Evolutionary conservation across 1,140 invertebrate species (phyloP).

Genomic region (Choristoneura fumiferana): DNA sequence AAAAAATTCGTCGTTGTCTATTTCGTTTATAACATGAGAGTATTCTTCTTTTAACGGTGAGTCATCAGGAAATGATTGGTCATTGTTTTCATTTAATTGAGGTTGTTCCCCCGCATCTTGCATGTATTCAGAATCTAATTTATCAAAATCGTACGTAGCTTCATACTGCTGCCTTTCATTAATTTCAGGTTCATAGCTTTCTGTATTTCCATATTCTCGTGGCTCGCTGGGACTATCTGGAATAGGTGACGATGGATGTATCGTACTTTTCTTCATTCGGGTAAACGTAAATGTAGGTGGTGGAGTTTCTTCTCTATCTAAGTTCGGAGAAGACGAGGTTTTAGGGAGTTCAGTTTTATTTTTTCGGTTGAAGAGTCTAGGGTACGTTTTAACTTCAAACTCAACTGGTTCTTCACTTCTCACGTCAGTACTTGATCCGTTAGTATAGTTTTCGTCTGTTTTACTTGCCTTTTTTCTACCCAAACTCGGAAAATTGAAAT

Average conservation of each 20-base stretch:
- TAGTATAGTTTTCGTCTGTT: slow-evolving; percentile 61
- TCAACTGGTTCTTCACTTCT: slow-evolving; percentile 77
- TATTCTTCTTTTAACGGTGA: slow-evolving; percentile 67
- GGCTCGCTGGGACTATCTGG: slow-evolving; percentile 59
- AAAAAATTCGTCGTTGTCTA: slow-evolving; percentile 92
- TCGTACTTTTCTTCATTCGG: slow-evolving; percentile 52
- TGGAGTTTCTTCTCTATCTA: slow-evolving; percentile 74
- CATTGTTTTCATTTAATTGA: slow-evolving; percentile 32
- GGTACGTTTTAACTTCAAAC: slow-evolving; percentile 88
- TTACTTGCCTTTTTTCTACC: slow-evolving; percentile 53
- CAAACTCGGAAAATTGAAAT: slow-evolving; percentile 77
- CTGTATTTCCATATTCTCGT: slow-evolving; percentile 60
- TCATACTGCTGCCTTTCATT: slow-evolving; percentile 49
- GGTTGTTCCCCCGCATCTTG: slow-evolving; percentile 42
- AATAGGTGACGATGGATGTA: slow-evolving; percentile 39
- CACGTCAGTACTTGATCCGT: slow-evolving; percentile 67
- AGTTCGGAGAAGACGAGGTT: slow-evolving; percentile 66
- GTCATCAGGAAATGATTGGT: slow-evolving; percentile 41
- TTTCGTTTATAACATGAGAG: slow-evolving; percentile 86
- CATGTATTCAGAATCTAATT: slow-evolving; percentile 50
- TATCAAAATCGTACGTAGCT: slow-evolving; percentile 66
- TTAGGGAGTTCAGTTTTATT: slow-evolving; percentile 64
- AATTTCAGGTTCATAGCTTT: slow-evolving; percentile 38
- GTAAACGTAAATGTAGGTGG: slow-evolving; percentile 71
- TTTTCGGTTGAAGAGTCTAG: slow-evolving; percentile 85